Conservation (phyloP, 2,888 invertebrate genomes). For the Drosophila paranaensis region DNA sequence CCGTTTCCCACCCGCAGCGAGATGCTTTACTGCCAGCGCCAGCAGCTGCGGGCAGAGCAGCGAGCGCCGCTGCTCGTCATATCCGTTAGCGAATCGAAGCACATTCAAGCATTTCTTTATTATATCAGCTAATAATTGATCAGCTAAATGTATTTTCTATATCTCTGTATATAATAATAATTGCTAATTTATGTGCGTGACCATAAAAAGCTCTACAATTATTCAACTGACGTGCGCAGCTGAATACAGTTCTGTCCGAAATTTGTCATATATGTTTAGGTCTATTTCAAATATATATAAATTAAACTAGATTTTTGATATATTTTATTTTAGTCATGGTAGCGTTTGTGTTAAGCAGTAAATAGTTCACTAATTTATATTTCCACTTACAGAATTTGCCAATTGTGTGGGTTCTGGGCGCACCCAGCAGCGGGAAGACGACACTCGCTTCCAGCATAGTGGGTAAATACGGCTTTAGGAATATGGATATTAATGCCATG, state of each 20-base stretch:
- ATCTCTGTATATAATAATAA: slow-evolving; percentile 12
- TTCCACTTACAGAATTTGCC: slow-evolving; percentile 86
- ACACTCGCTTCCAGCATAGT: slow-evolving; percentile 97
- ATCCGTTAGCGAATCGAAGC: slow-evolving; percentile 84
- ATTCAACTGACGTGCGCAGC: background rate
- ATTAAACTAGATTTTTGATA: too few relatives aligned
- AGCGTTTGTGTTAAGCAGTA: background rate
- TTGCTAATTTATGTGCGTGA: slow-evolving; percentile 19
- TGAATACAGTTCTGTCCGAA: slow-evolving; percentile 6
- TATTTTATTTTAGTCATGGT: slow-evolving; percentile 15
- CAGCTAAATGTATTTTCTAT: slow-evolving; percentile 27
- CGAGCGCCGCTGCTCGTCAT: slow-evolving; percentile 78
- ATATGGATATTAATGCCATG: slow-evolving; percentile 96
- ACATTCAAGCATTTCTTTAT: slow-evolving; percentile 83
- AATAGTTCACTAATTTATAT: background rate
- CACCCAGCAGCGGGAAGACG: slow-evolving; percentile 96
- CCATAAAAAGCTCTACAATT: slow-evolving; percentile 28
- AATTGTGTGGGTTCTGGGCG: slow-evolving; percentile 95
- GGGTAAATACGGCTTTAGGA: slow-evolving; percentile 95
- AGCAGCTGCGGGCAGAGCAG: slow-evolving; percentile 50
- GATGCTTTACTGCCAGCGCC: slow-evolving; percentile 67
- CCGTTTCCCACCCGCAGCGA: slow-evolving; percentile 77
- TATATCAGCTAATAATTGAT: slow-evolving; percentile 74
- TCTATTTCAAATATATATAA: background rate
- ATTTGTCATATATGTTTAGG: slow-evolving; percentile 10